Evolutionary conservation across 1,140 invertebrate genomes (phyloP).

Genomic region (Heliconius hermathena): DNA sequence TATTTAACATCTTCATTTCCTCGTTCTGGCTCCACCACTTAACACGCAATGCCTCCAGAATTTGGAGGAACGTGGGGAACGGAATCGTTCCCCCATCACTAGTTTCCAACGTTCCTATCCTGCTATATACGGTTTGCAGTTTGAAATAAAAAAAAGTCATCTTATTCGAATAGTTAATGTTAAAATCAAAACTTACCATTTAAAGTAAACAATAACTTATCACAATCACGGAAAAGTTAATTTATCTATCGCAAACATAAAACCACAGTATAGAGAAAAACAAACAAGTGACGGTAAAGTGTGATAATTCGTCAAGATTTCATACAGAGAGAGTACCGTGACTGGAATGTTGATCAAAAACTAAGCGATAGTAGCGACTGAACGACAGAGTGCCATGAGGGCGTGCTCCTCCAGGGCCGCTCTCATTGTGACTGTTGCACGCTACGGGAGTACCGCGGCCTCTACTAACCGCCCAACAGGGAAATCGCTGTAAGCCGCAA

Average conservation of each 20-base stretch:
- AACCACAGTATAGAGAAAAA: neutral
- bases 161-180: neutral
- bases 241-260: neutral
- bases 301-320: conserved; percentile 39
- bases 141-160: too few species aligned
- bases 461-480: conserved; percentile 26
- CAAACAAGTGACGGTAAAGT: neutral
- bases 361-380: conserved; percentile 45
- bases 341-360: conserved; percentile 34
- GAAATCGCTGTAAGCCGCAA: conserved; percentile 10
- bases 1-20: too few species aligned
- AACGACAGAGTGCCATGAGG: conserved; percentile 32
- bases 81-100: too few species aligned
- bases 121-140: too few species aligned
- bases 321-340: conserved; percentile 28
- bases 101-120: too few species aligned
- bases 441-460: conserved; percentile 13
- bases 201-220: neutral
- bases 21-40: too few species aligned
- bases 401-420: conserved; percentile 54
- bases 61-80: too few species aligned
- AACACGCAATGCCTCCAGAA: too few species aligned
- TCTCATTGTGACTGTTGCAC: conserved; percentile 58
- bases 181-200: neutral
- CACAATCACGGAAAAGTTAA: neutral